Evolutionary conservation across 2,113 vertebrate genomes (phyloP).

Genomic region (Megaceryle maxima): DNA sequence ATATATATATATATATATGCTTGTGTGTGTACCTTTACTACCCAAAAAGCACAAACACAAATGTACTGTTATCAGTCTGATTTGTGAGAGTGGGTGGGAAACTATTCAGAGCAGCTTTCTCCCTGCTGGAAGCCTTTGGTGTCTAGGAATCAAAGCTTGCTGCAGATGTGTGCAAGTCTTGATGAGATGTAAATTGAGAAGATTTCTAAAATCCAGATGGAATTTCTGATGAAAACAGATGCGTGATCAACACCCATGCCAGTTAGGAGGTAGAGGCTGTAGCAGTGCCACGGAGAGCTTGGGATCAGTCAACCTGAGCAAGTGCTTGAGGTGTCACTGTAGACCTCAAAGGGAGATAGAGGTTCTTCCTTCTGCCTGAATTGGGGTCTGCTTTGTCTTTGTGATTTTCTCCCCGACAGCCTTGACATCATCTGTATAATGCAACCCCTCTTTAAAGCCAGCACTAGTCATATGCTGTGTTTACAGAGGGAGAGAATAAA

Average conservation of each 20-base stretch:
- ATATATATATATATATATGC: background rate
- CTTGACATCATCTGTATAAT: background rate
- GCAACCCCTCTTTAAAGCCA: background rate
- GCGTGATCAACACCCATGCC: background rate
- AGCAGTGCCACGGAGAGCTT: rapidly evolving
- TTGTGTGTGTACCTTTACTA: background rate
- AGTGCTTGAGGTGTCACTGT: background rate
- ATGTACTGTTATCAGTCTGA: background rate
- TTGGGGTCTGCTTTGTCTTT: background rate
- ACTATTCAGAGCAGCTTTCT: conserved; percentile 14
- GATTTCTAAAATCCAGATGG: conserved; percentile 36
- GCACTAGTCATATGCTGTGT: rapidly evolving
- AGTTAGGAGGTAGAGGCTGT: background rate
- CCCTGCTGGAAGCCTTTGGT: conserved; percentile 38
- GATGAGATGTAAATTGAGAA: conserved; percentile 37
- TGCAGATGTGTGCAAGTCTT: conserved; percentile 31
- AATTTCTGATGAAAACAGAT: conserved; percentile 35
- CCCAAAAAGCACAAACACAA: background rate
- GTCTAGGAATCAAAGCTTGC: conserved; percentile 52
- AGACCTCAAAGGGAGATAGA: background rate
- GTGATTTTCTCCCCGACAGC: background rate
- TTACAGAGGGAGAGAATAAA: background rate
- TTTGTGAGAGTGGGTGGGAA: conserved; percentile 13
- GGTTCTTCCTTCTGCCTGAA: background rate
- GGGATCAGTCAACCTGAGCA: background rate